Evolutionary conservation across 2,113 vertebrate species (phyloP).

Genomic region (Reinhardtius hippoglossoides): DNA sequence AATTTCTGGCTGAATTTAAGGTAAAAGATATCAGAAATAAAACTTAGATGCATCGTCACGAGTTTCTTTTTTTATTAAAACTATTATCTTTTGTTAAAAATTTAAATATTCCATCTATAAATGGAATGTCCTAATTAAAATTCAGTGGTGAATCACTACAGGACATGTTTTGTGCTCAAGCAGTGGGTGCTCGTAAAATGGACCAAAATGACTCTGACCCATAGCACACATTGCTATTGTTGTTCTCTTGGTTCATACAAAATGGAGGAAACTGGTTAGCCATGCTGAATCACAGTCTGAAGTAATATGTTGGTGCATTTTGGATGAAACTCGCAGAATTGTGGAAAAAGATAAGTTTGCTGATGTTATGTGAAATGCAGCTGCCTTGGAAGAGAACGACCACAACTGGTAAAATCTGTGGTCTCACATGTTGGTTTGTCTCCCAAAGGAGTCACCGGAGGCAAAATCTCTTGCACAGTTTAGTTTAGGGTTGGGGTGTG

Average conservation of each 20-base stretch:
- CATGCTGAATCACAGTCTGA: neutral
- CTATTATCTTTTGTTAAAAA: neutral
- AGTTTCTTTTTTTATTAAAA: neutral
- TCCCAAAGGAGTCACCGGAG: neutral
- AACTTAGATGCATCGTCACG: no score
- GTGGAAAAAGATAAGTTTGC: neutral
- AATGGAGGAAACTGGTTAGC: neutral
- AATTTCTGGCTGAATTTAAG: neutral
- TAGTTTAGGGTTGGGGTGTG: neutral
- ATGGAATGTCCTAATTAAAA: neutral
- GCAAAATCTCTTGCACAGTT: neutral
- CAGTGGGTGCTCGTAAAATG: no score
- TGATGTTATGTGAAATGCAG: constrained; percentile 5
- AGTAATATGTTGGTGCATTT: constrained; percentile 2
- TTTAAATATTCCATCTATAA: neutral
- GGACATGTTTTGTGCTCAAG: no score
- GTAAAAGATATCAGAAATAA: neutral
- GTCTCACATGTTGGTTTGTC: constrained; percentile 14
- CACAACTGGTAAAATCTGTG: neutral
- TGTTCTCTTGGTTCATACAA: neutral
- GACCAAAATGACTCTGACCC: neutral
- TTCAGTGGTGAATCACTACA: neutral
- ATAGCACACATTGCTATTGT: no score
- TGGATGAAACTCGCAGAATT: neutral
- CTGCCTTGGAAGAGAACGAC: neutral